Evolutionary conservation across 2,797 vertebrate genomes (phyloP).

Genomic region (Takifugu rubripes): DNA sequence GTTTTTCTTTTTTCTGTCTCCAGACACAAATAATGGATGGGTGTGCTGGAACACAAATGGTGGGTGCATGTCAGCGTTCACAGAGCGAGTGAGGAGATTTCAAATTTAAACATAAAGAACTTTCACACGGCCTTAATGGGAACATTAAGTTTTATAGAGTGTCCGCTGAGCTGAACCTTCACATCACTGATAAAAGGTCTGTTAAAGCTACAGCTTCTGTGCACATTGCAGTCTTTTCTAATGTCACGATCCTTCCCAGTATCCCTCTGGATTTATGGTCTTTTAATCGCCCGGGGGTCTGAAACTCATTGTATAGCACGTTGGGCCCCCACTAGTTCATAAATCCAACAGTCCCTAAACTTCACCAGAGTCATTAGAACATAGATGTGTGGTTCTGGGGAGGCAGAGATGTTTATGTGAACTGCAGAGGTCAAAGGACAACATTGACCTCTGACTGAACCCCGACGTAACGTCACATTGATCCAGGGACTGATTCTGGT

Average conservation of each 20-base stretch:
- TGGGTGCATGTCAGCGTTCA: too few relatives aligned
- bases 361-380: too few relatives aligned
- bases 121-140: not conserved
- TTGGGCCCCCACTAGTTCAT: not conserved
- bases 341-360: not conserved
- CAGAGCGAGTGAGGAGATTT: too few relatives aligned
- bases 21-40: too few relatives aligned
- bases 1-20: too few relatives aligned
- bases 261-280: conserved; percentile 28
- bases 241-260: conserved; percentile 7
- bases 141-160: not conserved
- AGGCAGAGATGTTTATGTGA: not conserved
- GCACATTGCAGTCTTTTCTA: conserved; percentile 5
- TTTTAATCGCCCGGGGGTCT: not conserved
- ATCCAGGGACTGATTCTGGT: conserved; percentile 9
- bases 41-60: too few relatives aligned
- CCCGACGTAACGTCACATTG: not conserved
- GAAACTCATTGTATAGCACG: too few relatives aligned
- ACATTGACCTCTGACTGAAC: not conserved
- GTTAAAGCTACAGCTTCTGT: not conserved
- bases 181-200: not conserved
- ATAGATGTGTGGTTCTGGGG: not conserved
- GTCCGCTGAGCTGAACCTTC: not conserved
- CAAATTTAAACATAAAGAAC: too few relatives aligned
- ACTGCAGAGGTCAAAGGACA: not conserved